phyloP scores from a whole-genome alignment of 2,113 vertebrate genomes.

The Excalfactoria chinensis region DNA sequence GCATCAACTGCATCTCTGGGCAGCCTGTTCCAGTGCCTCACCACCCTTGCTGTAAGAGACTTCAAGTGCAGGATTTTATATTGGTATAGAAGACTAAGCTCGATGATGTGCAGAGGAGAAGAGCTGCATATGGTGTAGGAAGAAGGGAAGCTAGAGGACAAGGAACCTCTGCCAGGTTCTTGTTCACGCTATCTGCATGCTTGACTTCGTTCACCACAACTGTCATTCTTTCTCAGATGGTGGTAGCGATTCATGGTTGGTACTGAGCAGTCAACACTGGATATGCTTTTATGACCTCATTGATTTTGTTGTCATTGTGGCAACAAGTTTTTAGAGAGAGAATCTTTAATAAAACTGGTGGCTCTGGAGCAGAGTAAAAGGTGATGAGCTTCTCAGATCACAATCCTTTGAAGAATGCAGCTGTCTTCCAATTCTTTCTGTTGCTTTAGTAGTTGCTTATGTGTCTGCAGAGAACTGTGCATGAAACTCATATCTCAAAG shows the following conservation, averaged over 20 bases:
- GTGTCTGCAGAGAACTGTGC: background rate
- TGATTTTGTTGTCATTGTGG: background rate
- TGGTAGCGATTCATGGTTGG: background rate
- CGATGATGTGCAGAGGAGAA: background rate
- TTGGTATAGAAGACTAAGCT: background rate
- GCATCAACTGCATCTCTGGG: no score
- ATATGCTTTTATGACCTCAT: background rate
- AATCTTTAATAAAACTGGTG: background rate
- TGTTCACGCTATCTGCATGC: background rate
- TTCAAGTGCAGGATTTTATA: background rate
- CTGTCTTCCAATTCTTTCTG: background rate
- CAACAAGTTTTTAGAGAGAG: background rate
- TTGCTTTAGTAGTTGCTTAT: background rate
- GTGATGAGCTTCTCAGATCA: background rate
- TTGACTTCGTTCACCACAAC: background rate
- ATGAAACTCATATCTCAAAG: background rate
- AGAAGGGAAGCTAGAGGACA: background rate
- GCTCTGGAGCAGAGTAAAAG: background rate
- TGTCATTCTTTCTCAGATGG: background rate
- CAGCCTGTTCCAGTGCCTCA: no score
- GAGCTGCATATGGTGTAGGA: background rate
- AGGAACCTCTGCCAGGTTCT: background rate
- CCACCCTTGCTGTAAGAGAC: no score
- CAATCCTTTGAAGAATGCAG: background rate
- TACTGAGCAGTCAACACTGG: background rate